Conservation (phyloP, 2,888 invertebrate species). For the Agonopterix arenella region DNA sequence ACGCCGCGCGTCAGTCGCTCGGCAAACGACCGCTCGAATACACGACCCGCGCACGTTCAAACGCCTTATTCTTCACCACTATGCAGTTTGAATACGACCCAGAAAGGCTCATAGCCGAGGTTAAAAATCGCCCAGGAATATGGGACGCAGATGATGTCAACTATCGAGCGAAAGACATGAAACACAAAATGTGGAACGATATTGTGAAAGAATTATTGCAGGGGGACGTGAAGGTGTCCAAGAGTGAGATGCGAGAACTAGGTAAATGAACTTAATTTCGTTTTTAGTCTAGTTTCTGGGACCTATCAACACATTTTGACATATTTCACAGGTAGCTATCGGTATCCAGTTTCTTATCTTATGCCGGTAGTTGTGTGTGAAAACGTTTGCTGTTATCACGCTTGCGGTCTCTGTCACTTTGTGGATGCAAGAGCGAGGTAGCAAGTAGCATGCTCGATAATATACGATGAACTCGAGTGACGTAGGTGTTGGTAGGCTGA, state of each 20-base stretch:
- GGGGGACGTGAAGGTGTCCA: slow-evolving; percentile 46
- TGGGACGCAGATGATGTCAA: slow-evolving; percentile 57
- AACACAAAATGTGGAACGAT: slow-evolving; percentile 53
- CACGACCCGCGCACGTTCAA: slow-evolving; percentile 23
- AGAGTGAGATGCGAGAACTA: slow-evolving; percentile 62
- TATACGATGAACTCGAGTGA: no score
- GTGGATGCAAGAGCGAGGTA: no score
- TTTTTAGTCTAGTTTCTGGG: no score
- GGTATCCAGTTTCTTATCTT: no score
- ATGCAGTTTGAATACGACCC: slow-evolving; percentile 70
- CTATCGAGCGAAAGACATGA: slow-evolving; percentile 45
- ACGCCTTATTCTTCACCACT: slow-evolving; percentile 12
- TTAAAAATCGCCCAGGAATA: slow-evolving; percentile 58
- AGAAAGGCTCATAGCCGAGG: slow-evolving; percentile 56
- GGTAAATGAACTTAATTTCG: slow-evolving; percentile 30
- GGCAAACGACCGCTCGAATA: slow-evolving; percentile 49
- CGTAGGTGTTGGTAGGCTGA: no score
- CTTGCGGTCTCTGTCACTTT: no score
- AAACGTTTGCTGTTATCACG: no score
- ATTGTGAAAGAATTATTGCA: slow-evolving; percentile 54
- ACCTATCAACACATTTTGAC: no score
- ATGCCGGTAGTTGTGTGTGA: no score
- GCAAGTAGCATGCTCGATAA: no score
- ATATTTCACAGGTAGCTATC: no score
- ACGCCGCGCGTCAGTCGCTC: slow-evolving; percentile 63